Evolutionary conservation across 2,797 vertebrate species (phyloP).

Genomic region (Myotis myotis): DNA sequence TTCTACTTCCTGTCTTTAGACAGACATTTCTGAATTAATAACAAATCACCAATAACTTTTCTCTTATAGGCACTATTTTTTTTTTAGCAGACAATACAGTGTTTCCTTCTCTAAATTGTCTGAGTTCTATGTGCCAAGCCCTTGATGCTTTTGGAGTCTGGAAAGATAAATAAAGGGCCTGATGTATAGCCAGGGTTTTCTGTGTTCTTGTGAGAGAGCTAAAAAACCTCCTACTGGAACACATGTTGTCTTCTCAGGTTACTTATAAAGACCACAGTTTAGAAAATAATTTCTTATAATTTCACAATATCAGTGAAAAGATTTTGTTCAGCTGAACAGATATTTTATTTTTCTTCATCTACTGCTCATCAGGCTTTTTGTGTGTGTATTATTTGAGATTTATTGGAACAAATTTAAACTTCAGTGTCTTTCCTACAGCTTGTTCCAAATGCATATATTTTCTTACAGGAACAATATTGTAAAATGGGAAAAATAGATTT

Average conservation of each 20-base stretch:
- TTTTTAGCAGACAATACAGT: background rate
- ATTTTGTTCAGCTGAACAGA: background rate
- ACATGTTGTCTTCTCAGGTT: background rate
- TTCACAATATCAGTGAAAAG: background rate
- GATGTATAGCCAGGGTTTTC: background rate
- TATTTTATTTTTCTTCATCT: background rate
- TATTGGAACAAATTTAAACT: constrained; percentile 1
- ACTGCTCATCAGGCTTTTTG: background rate
- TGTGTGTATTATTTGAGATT: background rate
- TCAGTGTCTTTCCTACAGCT: background rate
- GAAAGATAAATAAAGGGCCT: background rate
- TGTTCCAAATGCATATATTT: background rate
- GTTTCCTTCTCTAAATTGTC: background rate
- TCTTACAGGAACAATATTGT: background rate
- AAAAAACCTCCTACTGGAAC: background rate
- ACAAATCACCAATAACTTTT: background rate
- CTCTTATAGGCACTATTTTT: background rate
- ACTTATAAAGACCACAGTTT: background rate
- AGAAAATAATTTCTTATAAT: background rate
- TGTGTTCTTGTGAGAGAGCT: background rate
- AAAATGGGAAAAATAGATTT: too few species aligned
- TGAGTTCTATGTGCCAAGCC: background rate
- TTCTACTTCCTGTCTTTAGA: background rate
- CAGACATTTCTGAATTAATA: background rate
- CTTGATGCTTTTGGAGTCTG: background rate